Conservation (phyloP, 2,113 vertebrate species). For the Phaetusa simplex region DNA sequence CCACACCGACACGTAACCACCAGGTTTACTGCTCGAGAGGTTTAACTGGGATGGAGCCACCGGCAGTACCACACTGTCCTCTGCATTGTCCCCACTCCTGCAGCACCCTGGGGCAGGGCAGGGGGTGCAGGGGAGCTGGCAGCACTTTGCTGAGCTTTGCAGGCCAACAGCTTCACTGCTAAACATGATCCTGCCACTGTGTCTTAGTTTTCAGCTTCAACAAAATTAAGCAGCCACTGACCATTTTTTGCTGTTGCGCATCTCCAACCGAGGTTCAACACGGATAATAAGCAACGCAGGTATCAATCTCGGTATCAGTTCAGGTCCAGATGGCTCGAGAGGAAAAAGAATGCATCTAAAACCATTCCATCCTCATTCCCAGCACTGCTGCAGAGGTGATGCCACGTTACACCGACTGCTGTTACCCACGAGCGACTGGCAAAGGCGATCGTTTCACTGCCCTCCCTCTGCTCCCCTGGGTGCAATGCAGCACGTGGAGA, state of each 20-base stretch:
- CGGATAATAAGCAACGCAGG: accelerated
- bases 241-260: not conserved
- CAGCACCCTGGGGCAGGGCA: no score
- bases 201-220: not conserved
- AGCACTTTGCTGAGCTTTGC: not conserved
- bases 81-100: not conserved
- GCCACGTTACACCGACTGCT: accelerated
- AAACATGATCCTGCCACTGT: not conserved
- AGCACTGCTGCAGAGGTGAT: not conserved
- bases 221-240: not conserved
- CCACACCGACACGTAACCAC: accelerated
- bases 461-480: not conserved
- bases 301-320: not conserved
- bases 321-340: not conserved
- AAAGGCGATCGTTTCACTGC: not conserved
- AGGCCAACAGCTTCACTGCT: not conserved
- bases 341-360: not conserved
- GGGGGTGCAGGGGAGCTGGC: not conserved
- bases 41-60: not conserved
- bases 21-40: not conserved
- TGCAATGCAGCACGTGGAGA: not conserved
- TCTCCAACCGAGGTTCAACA: accelerated
- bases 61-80: not conserved
- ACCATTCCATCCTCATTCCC: not conserved
- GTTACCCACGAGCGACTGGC: accelerated